A percentile compares a stretch with the other conserved stretches of the same genome.
phyloP scores from a whole-genome alignment of 2,113 vertebrate species.

The Arvicanthis niloticus region DNA sequence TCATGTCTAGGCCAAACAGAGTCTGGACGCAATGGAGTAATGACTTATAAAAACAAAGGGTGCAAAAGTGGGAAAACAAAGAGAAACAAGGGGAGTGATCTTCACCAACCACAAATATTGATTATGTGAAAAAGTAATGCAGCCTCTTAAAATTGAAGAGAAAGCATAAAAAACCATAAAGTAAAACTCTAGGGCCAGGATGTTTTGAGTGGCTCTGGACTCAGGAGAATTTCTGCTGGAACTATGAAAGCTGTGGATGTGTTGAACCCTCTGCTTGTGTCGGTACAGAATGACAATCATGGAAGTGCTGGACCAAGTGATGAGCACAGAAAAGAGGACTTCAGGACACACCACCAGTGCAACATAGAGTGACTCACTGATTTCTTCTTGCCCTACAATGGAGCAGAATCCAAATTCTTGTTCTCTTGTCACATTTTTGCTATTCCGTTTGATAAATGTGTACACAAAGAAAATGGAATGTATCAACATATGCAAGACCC shows the following conservation, averaged over 20 bases:
- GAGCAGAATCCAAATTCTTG: not conserved
- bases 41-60: not conserved
- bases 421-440: not conserved
- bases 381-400: not conserved
- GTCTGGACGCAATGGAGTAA: not conserved
- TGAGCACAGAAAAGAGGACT: not conserved
- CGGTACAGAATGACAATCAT: not conserved
- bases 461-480: not conserved
- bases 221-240: not conserved
- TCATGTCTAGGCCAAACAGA: too few species aligned
- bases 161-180: not conserved
- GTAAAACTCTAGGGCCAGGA: not conserved
- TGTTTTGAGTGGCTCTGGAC: not conserved
- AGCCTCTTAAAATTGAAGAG: not conserved
- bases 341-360: not conserved
- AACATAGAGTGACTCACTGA: not conserved
- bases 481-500: not conserved
- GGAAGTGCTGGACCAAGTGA: not conserved
- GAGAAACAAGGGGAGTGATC: not conserved
- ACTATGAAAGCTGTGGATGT: not conserved
- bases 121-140: not conserved
- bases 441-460: not conserved
- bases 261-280: not conserved
- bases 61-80: not conserved
- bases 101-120: not conserved